Percentiles rank a stretch among this genome's conserved stretches.
Conservation (phyloP, 2,113 vertebrate genomes). For the Phylloscopus whistleri region DNA sequence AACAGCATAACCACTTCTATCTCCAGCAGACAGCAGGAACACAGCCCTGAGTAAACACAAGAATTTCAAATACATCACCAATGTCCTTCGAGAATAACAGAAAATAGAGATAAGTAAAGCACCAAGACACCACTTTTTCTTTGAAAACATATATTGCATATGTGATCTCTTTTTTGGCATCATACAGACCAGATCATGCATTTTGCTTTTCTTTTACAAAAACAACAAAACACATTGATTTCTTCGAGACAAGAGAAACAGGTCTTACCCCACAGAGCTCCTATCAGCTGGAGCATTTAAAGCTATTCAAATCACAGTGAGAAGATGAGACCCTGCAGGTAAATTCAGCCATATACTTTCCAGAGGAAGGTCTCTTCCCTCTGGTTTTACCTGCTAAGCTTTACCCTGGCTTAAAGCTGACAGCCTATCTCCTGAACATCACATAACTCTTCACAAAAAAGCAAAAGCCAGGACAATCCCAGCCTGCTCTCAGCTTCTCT, state of each 20-base stretch:
- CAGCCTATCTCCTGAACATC: neutral
- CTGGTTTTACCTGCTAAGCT: neutral
- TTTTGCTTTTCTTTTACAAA: slow-evolving; percentile 10
- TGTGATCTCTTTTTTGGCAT: slow-evolving; percentile 23
- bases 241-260: slow-evolving; percentile 3
- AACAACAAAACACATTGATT: neutral
- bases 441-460: neutral
- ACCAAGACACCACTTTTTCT: neutral
- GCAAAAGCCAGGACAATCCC: neutral
- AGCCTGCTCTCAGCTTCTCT: neutral
- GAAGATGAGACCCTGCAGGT: neutral
- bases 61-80: neutral
- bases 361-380: neutral
- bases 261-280: neutral
- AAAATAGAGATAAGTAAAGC: neutral
- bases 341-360: neutral
- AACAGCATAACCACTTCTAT: neutral
- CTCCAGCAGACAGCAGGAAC: neutral
- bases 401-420: neutral
- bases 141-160: slow-evolving; percentile 39
- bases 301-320: neutral
- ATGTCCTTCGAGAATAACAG: neutral
- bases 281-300: neutral
- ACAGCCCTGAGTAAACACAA: neutral
- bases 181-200: neutral